Evolutionary conservation across 2,797 vertebrate species (phyloP).

Genomic region (Manis crassicaudata): DNA sequence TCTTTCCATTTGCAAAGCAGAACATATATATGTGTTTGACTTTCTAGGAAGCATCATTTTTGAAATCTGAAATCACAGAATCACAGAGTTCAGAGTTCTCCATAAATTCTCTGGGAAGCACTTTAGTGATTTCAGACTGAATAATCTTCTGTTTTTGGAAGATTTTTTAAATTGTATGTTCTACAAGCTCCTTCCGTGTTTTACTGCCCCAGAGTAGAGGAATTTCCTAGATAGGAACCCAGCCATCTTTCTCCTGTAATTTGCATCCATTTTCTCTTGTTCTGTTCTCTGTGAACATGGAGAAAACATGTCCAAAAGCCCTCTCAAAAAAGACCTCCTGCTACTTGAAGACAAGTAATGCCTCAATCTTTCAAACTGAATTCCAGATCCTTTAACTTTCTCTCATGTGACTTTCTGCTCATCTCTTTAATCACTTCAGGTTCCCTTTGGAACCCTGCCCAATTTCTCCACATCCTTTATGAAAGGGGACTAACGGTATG

Average conservation of each 20-base stretch:
- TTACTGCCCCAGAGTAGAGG: neutral
- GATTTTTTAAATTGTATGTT: neutral
- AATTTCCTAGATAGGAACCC: neutral
- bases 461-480: neutral
- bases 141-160: neutral
- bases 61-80: slow-evolving; percentile 46
- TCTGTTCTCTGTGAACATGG: neutral
- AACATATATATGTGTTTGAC: neutral
- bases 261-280: neutral
- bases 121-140: slow-evolving; percentile 12
- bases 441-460: neutral
- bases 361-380: neutral
- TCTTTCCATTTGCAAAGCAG: slow-evolving; percentile 13
- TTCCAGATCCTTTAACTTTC: neutral
- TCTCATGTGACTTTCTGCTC: neutral
- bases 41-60: slow-evolving; percentile 18
- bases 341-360: neutral
- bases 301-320: neutral
- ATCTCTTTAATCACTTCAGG: neutral
- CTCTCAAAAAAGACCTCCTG: neutral
- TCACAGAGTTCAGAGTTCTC: neutral
- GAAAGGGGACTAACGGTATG: neutral
- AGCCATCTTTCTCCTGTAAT: neutral
- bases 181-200: neutral
- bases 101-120: neutral